Evolutionary conservation across 2,113 vertebrate species (phyloP), one percentile per base, ranked within the genome.

Genomic region (Heterotis niloticus): DNA sequence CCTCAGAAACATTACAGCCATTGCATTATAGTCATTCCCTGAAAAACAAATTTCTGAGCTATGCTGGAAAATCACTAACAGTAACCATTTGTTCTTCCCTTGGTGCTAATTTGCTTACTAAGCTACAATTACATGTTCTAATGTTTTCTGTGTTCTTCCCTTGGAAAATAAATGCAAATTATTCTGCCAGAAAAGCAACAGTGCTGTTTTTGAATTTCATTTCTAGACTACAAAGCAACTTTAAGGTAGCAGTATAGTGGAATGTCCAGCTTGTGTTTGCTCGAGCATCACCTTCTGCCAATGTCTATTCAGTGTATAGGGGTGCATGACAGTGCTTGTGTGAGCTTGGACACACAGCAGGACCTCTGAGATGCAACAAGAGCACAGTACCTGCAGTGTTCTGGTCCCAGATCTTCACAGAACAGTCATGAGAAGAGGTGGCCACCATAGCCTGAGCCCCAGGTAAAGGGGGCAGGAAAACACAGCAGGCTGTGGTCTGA

Each of bases 331-430:
- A n/a, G n/a, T n/a, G n/a, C n/a, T n/a, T n/a, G n/a, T n/a, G n/a
- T n/a, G n/a, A n/a, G n/a, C n/a, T n/a, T n/a, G n/a, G n/a, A n/a
- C n/a, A n/a, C n/a, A 24, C 5, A 7, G 23, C 23, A 26, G 10
- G 18, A 64, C 59, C 14, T 17, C 17, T 5, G 17, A n/a, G n/a
- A n/a, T n/a, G n/a, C n/a, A n/a, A n/a, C n/a, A n/a, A n/a, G n/a
- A n/a, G n/a, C n/a, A n/a, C n/a, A 5, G 51, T 89, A 98, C 97
- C 96, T 93, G 93, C 95, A 29, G 93, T 93, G 81, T 94, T 94
- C 80, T 88, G 93, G 83, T 96, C 92, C 96, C 97, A 98, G 80
- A 98, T 81, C 87, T 95, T 98, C 85, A 98, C 88, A 0, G 93
- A 96, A 89, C 92, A 81, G 88, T 99, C 96, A 0, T 91, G 92